Percentiles rank a stretch among this genome's conserved stretches.
These are phyloP conservation scores for Acanthochromis polyacanthus DNA, from an alignment of 2,113 vertebrate genomes.

Conservation along the genomic window DNA sequence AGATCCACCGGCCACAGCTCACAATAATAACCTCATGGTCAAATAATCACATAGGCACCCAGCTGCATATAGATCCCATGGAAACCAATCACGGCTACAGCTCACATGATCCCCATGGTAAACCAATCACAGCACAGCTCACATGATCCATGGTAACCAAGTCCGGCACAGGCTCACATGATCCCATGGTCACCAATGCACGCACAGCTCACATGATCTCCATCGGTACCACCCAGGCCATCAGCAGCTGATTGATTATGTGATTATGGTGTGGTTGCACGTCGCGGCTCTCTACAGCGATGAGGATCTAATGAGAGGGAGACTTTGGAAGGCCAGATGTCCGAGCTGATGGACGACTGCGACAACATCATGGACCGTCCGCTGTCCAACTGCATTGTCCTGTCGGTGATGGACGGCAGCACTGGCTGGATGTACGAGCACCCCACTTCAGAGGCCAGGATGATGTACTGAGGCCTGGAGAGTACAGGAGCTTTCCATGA, in stretches of 20 bases:
- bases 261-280: constrained; percentile 11
- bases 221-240: constrained; percentile 22
- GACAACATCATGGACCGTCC: constrained; percentile 52
- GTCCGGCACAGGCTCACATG: no score
- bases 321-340: constrained; percentile 38
- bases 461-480: constrained; percentile 64
- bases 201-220: constrained; percentile 15
- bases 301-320: constrained; percentile 58
- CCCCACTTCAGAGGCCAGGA: constrained; percentile 57
- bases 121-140: no score
- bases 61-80: no score
- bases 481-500: constrained; percentile 58
- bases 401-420: constrained; percentile 59
- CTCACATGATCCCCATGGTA: no score
- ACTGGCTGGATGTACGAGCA: constrained; percentile 64
- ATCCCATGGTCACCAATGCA: constrained; percentile 2
- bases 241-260: neutral
- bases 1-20: no score
- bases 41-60: no score
- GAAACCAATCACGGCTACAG: no score
- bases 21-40: no score
- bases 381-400: constrained; percentile 55
- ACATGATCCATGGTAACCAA: no score
- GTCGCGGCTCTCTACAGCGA: constrained; percentile 48
- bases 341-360: constrained; percentile 55